These are phyloP conservation scores for Zoroaster sp. DNA, from an alignment of 53 echinoderm and acorn worm species.

Conservation along the genomic window DNA sequence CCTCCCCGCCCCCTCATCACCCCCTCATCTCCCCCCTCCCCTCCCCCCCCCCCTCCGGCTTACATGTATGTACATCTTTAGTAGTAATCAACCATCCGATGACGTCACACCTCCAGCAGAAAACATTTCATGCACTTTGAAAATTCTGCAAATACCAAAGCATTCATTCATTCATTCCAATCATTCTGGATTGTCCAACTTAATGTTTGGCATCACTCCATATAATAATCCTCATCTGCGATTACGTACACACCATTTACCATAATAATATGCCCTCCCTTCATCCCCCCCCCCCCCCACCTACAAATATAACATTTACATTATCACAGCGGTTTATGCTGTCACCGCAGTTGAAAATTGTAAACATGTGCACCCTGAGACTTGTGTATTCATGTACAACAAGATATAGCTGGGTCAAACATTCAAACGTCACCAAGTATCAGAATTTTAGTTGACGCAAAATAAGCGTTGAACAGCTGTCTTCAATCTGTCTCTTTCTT, in stretches of 20 bases:
- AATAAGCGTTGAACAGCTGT: slow-evolving; percentile 40
- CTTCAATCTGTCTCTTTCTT: slow-evolving; percentile 23
- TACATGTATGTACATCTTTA: too few relatives aligned
- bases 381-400: too few relatives aligned
- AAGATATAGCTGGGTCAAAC: not conserved
- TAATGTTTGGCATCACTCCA: not conserved
- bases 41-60: not conserved
- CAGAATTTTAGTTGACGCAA: not conserved
- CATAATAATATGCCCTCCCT: not conserved
- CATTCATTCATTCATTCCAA: not conserved
- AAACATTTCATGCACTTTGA: too few relatives aligned
- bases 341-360: not conserved
- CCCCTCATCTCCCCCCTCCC: not conserved
- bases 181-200: not conserved
- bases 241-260: not conserved
- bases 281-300: not conserved
- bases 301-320: not conserved
- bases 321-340: too few relatives aligned
- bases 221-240: not conserved
- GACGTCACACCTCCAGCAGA: too few relatives aligned
- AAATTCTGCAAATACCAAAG: not conserved
- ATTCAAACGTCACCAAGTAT: not conserved
- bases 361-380: not conserved
- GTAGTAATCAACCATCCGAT: too few relatives aligned
- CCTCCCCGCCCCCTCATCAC: too few relatives aligned